Evolutionary conservation across 2,797 vertebrate genomes (phyloP).

Genomic region (Ceryle rudis): DNA sequence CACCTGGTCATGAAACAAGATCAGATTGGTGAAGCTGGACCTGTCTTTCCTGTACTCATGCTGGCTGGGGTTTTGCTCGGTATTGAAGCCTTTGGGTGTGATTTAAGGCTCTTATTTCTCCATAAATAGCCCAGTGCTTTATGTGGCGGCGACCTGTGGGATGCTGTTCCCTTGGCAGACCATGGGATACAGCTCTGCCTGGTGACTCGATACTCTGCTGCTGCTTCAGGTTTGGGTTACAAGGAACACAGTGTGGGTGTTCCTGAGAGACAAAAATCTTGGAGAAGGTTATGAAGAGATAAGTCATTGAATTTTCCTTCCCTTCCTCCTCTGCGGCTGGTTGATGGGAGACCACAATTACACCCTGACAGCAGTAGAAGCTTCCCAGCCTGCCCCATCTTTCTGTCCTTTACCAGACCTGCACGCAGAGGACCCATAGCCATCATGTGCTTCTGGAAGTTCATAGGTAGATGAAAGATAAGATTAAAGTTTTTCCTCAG

Average conservation of each 20-base stretch:
- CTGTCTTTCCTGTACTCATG: too few species aligned
- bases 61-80: not conserved
- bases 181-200: not conserved
- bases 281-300: not conserved
- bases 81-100: not conserved
- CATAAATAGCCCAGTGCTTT: not conserved
- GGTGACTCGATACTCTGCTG: not conserved
- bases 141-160: rapidly evolving
- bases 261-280: not conserved
- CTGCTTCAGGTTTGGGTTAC: not conserved
- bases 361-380: rapidly evolving
- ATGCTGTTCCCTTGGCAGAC: not conserved
- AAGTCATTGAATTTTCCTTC: not conserved
- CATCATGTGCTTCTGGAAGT: not conserved
- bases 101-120: not conserved
- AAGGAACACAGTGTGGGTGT: rapidly evolving
- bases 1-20: too few species aligned
- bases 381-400: too few species aligned
- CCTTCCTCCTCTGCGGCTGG: rapidly evolving
- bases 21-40: too few species aligned
- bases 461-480: slow-evolving; percentile 6
- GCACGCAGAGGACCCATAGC: not conserved
- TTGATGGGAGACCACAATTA: rapidly evolving
- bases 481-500: slow-evolving; percentile 1
- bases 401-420: not conserved